Conservation (phyloP, 2,113 vertebrate genomes). For the Oreocharis arfaki region DNA sequence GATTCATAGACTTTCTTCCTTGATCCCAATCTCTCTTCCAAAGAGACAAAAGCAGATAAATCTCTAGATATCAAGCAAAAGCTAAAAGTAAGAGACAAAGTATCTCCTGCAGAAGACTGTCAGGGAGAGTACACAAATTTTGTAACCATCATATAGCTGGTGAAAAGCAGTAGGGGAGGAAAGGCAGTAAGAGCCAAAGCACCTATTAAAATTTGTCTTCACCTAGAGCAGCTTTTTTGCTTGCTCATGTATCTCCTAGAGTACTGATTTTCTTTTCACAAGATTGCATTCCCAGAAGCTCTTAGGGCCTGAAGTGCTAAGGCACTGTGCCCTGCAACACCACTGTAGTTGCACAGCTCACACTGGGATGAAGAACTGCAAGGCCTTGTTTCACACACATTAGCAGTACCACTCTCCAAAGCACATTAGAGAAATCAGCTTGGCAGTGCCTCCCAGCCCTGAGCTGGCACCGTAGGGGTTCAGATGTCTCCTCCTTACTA, state of each 20-base stretch:
- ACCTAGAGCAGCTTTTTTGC: not conserved
- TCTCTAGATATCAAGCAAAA: not conserved
- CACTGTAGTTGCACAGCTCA: not conserved
- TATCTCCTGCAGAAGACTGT: not conserved
- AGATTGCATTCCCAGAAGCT: not conserved
- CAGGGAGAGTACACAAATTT: not conserved
- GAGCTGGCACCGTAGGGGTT: not conserved
- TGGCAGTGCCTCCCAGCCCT: not conserved
- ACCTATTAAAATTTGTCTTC: not conserved
- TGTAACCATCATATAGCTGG: not conserved
- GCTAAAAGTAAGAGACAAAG: not conserved
- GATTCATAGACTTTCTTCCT: not conserved
- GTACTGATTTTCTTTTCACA: not conserved
- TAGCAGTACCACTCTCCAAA: not conserved
- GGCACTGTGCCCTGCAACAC: not conserved
- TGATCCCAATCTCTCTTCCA: not conserved
- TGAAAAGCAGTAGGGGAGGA: not conserved
- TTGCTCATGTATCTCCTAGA: not conserved
- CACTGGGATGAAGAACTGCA: not conserved
- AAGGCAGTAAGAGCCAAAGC: not conserved
- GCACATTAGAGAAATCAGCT: rapidly evolving
- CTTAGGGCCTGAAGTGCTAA: not conserved
- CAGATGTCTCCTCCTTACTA: not conserved
- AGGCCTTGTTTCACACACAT: not conserved
- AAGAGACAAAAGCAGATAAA: not conserved